Evolutionary conservation across 2,888 invertebrate genomes (phyloP), one percentile per base, ranked within the genome.

Genomic region (Malthinus seriepunctatus): DNA sequence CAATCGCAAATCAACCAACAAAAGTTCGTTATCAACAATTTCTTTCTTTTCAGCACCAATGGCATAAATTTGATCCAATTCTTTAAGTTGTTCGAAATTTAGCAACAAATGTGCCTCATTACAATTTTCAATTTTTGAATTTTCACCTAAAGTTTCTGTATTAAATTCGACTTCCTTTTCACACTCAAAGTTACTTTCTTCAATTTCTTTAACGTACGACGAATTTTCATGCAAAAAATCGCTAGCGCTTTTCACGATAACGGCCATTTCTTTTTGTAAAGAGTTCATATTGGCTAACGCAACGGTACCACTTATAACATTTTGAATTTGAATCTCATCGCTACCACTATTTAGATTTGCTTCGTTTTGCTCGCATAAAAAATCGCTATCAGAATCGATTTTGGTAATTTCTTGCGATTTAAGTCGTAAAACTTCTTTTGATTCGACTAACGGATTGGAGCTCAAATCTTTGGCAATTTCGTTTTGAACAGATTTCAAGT

Each of bases 201-300:
- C 39, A 3, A 42, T 5, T 4, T 15, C 15, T 15, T 15, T 23
- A 3, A 15, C 8, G n/a, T n/a, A n/a, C 14, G 15, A 14, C 15
- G 39, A 39, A 39, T 39, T 8, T n/a, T 39, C 8, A 1, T 9
- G n/a, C 15, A 23, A 23, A 23, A 2, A 23, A 5, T 23, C 23
- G 5, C 23, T 23, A 3, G 23, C 23, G 15, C 14, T 9, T 42
- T 42, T 15, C 14, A 15, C 1, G 39, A 15, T 42, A 42, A 42
- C 15, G 45, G 2, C 35, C 46, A 53, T 47, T 37, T 47, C 53
- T 33, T 53, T 15, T 32, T 53, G 46, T 3, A 55, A 48, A 3
- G 48, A 47, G 10, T 10, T 12, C 8, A 48, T 33, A 1, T 48
- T n/a, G 7, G 48, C 55, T 7, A 55, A 9, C 1, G 55, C 48